Conservation (phyloP, 2,113 vertebrate species). For the Carassius carassius region DNA sequence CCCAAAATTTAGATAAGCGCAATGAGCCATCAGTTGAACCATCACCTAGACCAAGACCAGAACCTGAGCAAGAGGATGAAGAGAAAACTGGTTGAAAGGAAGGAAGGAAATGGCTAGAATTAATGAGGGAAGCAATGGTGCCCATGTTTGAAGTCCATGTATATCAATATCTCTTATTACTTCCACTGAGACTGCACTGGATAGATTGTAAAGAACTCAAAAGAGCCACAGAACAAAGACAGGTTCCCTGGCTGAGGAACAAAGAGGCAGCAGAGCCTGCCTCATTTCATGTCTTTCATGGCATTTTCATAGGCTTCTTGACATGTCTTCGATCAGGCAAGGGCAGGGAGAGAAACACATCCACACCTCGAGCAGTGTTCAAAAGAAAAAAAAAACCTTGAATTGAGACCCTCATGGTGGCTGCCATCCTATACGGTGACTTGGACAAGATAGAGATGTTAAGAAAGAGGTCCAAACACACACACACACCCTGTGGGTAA, state of each 20-base stretch:
- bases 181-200: conserved; percentile 18
- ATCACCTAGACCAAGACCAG: conserved; percentile 6
- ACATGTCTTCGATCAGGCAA: conserved; percentile 19
- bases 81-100: not conserved
- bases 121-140: conserved; percentile 7
- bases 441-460: conserved; percentile 11
- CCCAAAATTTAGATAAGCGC: conserved; percentile 25
- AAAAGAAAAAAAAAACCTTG: not conserved
- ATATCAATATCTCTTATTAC: conserved; percentile 28
- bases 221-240: conserved; percentile 16
- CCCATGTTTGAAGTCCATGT: conserved; percentile 11
- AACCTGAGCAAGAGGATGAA: not conserved
- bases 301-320: conserved; percentile 25
- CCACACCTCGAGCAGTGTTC: not conserved
- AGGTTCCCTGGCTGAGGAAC: conserved; percentile 14
- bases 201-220: conserved; percentile 36
- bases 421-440: not conserved
- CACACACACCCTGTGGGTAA: not conserved
- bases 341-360: not conserved
- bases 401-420: conserved; percentile 31
- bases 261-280: not conserved
- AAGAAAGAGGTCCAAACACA: conserved; percentile 2
- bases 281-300: conserved; percentile 31
- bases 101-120: conserved; percentile 7
- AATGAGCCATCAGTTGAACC: not conserved